Percentiles rank a stretch among this genome's conserved stretches.
These are phyloP conservation scores for Stenodema calcarata DNA, from an alignment of 2,888 invertebrate genomes.

Conservation along the genomic window DNA sequence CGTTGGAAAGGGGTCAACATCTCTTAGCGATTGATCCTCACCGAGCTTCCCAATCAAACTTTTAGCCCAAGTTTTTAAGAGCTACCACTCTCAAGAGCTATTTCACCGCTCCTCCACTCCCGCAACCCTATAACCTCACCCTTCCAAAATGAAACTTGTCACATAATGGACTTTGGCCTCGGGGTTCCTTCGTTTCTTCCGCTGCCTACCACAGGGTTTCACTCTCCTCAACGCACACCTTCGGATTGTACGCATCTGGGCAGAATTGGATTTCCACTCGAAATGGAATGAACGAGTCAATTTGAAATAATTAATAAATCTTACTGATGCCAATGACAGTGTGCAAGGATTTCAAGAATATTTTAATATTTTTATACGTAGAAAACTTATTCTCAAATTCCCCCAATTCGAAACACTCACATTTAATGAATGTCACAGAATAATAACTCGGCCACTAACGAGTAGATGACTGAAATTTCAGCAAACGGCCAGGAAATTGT, in stretches of 20 bases:
- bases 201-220: background rate
- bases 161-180: slow-evolving; percentile 33
- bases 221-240: background rate
- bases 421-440: no score
- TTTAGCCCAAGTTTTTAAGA: slow-evolving; percentile 35
- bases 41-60: slow-evolving; percentile 38
- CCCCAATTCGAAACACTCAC: no score
- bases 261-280: background rate
- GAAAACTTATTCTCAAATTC: no score
- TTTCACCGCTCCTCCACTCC: background rate
- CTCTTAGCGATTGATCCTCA: slow-evolving; percentile 25
- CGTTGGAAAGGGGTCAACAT: slow-evolving; percentile 22
- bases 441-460: no score
- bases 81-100: slow-evolving; percentile 38
- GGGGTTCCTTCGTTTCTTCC: background rate
- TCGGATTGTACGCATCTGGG: background rate
- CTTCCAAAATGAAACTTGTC: slow-evolving; percentile 36
- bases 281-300: background rate
- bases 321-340: no score
- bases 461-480: no score
- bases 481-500: no score
- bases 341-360: no score
- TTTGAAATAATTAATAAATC: background rate
- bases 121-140: background rate
- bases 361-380: no score